phyloP scores from a whole-genome alignment of 2,113 vertebrate genomes.

The Sturnira hondurensis region DNA sequence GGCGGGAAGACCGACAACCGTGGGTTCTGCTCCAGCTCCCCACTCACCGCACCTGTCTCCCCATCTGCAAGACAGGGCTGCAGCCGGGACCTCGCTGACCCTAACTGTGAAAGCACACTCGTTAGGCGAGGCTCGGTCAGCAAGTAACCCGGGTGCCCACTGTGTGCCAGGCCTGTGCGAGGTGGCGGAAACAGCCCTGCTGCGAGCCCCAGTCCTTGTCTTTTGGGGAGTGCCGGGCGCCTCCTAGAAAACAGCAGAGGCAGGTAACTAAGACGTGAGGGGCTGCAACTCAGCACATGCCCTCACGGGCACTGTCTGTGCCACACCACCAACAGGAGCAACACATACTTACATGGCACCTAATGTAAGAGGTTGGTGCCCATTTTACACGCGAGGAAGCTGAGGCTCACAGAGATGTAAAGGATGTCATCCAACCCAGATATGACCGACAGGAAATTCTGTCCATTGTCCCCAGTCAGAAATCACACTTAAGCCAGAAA shows the following conservation, averaged over 20 bases:
- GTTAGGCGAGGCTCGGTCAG: background rate
- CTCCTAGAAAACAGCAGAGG: background rate
- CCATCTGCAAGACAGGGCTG: accelerated
- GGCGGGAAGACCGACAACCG: accelerated
- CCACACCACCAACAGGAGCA: too few species aligned
- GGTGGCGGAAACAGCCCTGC: background rate
- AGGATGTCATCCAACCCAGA: background rate
- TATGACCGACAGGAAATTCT: background rate
- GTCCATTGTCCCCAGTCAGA: background rate
- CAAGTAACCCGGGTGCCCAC: background rate
- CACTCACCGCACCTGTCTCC: accelerated
- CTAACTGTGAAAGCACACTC: background rate
- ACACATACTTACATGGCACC: background rate
- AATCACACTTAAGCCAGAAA: background rate
- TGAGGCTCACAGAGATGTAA: background rate
- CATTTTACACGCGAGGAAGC: background rate
- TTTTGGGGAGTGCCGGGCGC: background rate
- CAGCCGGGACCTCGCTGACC: background rate
- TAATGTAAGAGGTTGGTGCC: background rate
- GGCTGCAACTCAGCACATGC: background rate
- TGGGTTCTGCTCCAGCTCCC: background rate
- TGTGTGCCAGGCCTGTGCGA: background rate
- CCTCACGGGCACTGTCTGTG: background rate
- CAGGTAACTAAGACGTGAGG: background rate
- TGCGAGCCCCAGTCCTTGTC: background rate